Percentiles rank a stretch among this genome's conserved stretches.
phyloP scores from a whole-genome alignment of 2,888 invertebrate species.

The Piscicola geometra region DNA sequence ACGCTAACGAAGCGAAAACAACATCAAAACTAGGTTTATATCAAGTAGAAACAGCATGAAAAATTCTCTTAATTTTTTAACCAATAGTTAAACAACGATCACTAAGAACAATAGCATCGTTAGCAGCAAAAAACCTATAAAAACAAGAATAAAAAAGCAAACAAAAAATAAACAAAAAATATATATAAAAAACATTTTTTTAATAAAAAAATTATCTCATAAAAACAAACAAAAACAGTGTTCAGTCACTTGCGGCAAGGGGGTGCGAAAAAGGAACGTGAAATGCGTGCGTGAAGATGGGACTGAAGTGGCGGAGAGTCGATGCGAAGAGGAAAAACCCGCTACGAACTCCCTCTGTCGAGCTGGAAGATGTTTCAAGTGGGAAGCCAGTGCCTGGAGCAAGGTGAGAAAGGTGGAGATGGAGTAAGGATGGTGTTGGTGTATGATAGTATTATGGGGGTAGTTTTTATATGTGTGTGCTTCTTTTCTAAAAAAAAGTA shows the following conservation, averaged over 20 bases:
- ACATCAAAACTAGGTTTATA: too few species aligned
- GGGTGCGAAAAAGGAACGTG: constrained; percentile 63
- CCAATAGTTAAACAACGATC: background rate
- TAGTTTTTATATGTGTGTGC: too few species aligned
- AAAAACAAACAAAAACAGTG: constrained; percentile 57
- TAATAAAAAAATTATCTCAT: background rate
- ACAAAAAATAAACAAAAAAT: too few species aligned
- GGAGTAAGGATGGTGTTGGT: too few species aligned
- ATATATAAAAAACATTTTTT: too few species aligned
- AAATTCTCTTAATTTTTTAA: too few species aligned
- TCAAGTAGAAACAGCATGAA: too few species aligned
- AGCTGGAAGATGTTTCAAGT: background rate
- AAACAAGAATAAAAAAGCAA: background rate
- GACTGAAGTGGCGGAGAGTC: background rate
- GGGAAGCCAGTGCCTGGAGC: constrained; percentile 16
- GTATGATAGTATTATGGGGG: too few species aligned
- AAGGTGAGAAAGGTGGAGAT: too few species aligned
- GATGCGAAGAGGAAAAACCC: constrained; percentile 9
- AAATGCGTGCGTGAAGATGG: constrained; percentile 56
- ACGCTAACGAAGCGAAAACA: too few species aligned
- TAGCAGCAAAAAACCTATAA: background rate
- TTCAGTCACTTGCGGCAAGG: constrained; percentile 66
- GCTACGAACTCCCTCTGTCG: background rate
- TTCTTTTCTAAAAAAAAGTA: too few species aligned
- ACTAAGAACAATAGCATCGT: background rate